A percentile compares a stretch with the other conserved stretches of the same genome.
These are phyloP conservation scores for Scaptodrosophila lebanonensis DNA, from an alignment of 1,140 invertebrate species.

Conservation along the genomic window DNA sequence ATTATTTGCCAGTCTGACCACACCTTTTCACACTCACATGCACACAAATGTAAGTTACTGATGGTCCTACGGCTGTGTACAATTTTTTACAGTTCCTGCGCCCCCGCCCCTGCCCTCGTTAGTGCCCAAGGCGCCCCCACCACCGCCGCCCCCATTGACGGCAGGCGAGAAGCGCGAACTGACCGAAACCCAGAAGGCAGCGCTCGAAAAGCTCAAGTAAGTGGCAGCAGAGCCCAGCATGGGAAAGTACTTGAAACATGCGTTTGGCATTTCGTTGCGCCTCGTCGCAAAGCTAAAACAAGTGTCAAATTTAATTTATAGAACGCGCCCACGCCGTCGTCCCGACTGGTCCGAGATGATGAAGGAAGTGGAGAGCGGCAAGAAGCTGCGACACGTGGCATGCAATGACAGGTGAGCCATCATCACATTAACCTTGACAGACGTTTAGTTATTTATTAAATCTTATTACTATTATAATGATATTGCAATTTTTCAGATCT, in stretches of 20 bases:
- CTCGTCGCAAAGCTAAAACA: too few relatives aligned
- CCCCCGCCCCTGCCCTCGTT: conserved; percentile 70
- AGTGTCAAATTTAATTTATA: conserved; percentile 17
- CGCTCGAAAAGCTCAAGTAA: conserved; percentile 79
- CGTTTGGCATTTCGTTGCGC: too few relatives aligned
- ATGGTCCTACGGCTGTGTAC: neutral
- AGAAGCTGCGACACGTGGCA: conserved; percentile 86
- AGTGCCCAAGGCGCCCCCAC: conserved; percentile 80
- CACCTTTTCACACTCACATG: too few relatives aligned
- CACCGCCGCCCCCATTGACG: conserved; percentile 83
- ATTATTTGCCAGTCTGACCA: too few relatives aligned
- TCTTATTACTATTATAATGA: neutral
- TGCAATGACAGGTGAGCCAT: conserved; percentile 86
- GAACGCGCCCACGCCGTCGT: conserved; percentile 85
- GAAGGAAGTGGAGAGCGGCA: conserved; percentile 90
- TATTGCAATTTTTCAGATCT: conserved; percentile 73
- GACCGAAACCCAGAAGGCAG: conserved; percentile 78
- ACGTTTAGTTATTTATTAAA: neutral
- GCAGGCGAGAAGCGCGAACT: conserved; percentile 77
- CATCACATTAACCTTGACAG: conserved; percentile 3
- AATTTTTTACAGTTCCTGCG: conserved; percentile 62
- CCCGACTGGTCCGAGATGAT: conserved; percentile 94
- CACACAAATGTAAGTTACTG: too few relatives aligned
- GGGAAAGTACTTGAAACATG: too few relatives aligned
- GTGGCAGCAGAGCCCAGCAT: conserved; percentile 1